Evolutionary conservation across 2,797 vertebrate genomes (phyloP).

Genomic region (Acomys russatus): DNA sequence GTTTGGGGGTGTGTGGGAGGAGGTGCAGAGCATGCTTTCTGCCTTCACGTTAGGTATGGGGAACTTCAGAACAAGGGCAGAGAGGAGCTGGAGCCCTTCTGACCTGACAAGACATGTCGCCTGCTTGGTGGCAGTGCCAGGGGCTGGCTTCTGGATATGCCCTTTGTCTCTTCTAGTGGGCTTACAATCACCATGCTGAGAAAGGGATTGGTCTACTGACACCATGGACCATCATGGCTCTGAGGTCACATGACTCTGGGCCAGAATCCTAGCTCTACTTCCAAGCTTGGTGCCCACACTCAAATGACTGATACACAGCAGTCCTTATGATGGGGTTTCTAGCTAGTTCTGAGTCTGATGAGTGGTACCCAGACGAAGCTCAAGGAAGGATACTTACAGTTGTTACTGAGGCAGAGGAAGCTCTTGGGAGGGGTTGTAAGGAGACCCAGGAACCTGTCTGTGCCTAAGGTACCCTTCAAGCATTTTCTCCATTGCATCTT

Average conservation of each 20-base stretch:
- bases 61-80: not conserved
- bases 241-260: not conserved
- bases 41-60: not conserved
- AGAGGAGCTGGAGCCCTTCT: not conserved
- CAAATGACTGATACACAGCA: not conserved
- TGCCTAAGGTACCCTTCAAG: not conserved
- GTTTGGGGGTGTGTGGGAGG: not conserved
- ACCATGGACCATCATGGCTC: not conserved
- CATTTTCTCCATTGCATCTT: not conserved
- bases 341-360: not conserved
- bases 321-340: not conserved
- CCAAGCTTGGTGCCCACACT: not conserved
- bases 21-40: not conserved
- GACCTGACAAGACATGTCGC: not conserved
- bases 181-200: not conserved
- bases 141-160: not conserved
- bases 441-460: not conserved
- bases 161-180: not conserved
- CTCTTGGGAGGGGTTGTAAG: not conserved
- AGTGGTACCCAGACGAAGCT: not conserved
- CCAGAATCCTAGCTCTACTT: not conserved
- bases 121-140: accelerated
- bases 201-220: accelerated
- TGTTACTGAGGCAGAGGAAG: not conserved
- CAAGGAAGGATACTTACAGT: not conserved